Evolutionary conservation across 2,113 vertebrate species (phyloP).

Genomic region (Indicator maculatus): DNA sequence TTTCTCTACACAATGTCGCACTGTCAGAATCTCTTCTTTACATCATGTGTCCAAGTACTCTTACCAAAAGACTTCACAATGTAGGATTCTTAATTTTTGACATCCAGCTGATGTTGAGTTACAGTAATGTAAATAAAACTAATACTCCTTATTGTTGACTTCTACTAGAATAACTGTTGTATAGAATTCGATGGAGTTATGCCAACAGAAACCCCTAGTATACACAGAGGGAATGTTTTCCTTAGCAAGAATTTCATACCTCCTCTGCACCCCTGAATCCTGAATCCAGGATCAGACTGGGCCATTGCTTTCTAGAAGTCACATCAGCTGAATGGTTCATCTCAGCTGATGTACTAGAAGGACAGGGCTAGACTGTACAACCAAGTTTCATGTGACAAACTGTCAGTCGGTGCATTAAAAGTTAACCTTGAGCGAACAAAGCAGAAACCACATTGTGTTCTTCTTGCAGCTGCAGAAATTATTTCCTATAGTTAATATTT

Average conservation of each 20-base stretch:
- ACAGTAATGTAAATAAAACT: not conserved
- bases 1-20: not conserved
- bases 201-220: not conserved
- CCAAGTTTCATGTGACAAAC: not conserved
- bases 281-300: not conserved
- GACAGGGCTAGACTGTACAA: not conserved
- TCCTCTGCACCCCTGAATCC: not conserved
- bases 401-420: not conserved
- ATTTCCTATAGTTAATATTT: not conserved
- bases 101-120: not conserved
- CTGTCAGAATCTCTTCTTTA: not conserved
- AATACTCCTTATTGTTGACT: not conserved
- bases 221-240: not conserved
- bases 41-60: not conserved
- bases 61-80: not conserved
- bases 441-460: not conserved
- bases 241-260: not conserved
- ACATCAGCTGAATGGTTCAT: not conserved
- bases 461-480: not conserved
- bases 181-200: not conserved
- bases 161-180: not conserved
- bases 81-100: not conserved
- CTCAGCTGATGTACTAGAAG: not conserved
- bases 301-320: not conserved
- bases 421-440: not conserved